Percentiles rank a stretch among this genome's conserved stretches.
phyloP scores from a whole-genome alignment of 53 echinoderm and acorn worm genomes.

The Pentamera pediparva region DNA sequence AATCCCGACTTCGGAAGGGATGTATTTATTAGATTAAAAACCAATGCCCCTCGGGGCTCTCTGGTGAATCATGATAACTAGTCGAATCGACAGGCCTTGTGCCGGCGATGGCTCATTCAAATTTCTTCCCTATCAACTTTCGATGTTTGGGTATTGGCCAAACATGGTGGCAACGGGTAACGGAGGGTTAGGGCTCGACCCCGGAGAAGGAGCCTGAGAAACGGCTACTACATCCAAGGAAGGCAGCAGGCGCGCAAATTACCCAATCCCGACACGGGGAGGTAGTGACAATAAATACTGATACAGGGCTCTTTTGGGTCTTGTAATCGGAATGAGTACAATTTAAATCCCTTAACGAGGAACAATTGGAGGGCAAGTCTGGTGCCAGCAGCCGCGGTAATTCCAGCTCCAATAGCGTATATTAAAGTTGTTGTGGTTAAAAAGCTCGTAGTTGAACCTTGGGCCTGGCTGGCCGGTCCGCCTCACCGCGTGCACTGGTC shows the following conservation, averaged over 20 bases:
- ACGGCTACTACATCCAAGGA: no score
- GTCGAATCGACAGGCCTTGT: constrained; percentile 26
- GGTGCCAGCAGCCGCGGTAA: constrained; percentile 73
- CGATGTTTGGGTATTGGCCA: neutral
- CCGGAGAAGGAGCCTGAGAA: constrained; percentile 50
- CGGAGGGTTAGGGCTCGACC: constrained; percentile 26
- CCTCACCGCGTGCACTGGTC: neutral
- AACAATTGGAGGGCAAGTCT: constrained; percentile 10
- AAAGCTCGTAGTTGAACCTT: neutral
- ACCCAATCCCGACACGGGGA: no score
- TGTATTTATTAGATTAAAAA: neutral
- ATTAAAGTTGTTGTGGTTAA: neutral
- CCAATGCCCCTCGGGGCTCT: neutral
- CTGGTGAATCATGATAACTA: neutral
- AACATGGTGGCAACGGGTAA: no score
- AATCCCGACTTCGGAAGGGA: neutral
- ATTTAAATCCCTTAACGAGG: neutral
- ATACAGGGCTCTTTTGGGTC: neutral
- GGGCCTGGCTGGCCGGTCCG: neutral
- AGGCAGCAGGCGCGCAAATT: constrained; percentile 54
- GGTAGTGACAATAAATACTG: neutral
- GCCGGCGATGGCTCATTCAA: constrained; percentile 38
- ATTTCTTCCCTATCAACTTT: constrained; percentile 39
- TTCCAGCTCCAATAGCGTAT: constrained; percentile 53
- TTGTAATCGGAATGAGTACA: no score